Conservation (phyloP, 2,888 invertebrate species). For the Ashinkailepas kermadecensis region DNA sequence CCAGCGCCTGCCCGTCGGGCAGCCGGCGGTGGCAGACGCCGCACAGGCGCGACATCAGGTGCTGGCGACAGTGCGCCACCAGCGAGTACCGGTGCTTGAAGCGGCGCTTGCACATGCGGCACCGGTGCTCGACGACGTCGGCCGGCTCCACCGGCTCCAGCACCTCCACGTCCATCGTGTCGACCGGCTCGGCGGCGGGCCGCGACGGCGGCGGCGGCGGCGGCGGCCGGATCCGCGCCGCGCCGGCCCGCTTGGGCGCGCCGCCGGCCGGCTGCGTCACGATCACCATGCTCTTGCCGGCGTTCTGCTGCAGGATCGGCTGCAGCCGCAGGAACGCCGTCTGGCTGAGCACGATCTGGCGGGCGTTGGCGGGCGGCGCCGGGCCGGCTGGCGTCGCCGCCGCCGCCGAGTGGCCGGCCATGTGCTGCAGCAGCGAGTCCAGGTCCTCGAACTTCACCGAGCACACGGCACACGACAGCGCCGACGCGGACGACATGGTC, state of each 20-base stretch:
- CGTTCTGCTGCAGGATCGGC: conserved; percentile 11
- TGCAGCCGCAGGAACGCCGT: conserved; percentile 13
- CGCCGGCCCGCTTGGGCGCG: not conserved
- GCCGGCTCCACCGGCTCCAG: not conserved
- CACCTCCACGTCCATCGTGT: not conserved
- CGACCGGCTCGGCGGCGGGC: not conserved
- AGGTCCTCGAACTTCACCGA: conserved; percentile 15
- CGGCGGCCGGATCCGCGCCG: not conserved
- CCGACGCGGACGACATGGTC: not conserved
- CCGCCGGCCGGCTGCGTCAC: not conserved
- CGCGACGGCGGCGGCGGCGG: not conserved
- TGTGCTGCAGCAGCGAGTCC: conserved; percentile 13
- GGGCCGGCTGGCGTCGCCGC: not conserved
- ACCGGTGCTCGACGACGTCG: not conserved
- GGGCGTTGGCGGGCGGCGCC: not conserved
- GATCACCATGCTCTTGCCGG: not conserved
- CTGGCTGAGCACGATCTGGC: conserved; percentile 14
- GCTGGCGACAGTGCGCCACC: conserved; percentile 17
- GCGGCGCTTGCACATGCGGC: not conserved
- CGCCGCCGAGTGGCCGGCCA: conserved; percentile 5
- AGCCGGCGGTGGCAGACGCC: conserved; percentile 8
- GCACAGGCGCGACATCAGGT: conserved; percentile 10
- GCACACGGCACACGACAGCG: not conserved
- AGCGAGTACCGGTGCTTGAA: conserved; percentile 22
- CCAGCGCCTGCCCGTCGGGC: not conserved